Conservation (phyloP, 2,113 vertebrate species). For the Ardeotis arabs region DNA sequence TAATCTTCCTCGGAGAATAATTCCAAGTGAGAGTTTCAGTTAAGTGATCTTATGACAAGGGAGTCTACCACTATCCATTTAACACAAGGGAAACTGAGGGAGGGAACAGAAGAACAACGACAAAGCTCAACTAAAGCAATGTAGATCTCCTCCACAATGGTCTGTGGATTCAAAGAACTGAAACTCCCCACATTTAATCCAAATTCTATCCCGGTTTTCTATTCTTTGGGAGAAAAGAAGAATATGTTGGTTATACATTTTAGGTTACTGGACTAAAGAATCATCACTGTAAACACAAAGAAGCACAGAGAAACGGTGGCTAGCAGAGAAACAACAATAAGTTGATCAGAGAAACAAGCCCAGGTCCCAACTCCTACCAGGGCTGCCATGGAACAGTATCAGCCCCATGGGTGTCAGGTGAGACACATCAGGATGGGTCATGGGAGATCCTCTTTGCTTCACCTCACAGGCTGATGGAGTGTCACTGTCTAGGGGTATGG, state of each 20-base stretch:
- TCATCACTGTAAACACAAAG: neutral
- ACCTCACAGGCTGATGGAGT: neutral
- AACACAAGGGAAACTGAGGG: neutral
- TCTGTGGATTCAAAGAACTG: neutral
- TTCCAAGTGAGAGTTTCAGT: neutral
- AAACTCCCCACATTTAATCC: neutral
- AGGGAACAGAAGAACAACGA: neutral
- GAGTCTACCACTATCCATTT: neutral
- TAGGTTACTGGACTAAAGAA: neutral
- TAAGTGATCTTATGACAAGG: fast-evolving
- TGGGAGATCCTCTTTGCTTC: neutral
- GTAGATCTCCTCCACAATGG: neutral
- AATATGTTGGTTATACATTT: neutral
- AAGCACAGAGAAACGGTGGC: neutral
- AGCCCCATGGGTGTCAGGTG: neutral
- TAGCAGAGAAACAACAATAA: neutral
- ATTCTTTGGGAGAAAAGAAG: neutral
- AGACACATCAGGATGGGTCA: neutral
- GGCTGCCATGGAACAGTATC: neutral
- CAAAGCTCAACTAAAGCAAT: neutral
- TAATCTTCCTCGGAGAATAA: neutral
- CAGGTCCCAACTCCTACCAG: fast-evolving
- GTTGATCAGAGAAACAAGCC: neutral
- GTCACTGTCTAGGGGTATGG: neutral
- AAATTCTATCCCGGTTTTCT: neutral